Conservation (phyloP, 2,113 vertebrate species). For the Pangasianodon hypophthalmus region DNA sequence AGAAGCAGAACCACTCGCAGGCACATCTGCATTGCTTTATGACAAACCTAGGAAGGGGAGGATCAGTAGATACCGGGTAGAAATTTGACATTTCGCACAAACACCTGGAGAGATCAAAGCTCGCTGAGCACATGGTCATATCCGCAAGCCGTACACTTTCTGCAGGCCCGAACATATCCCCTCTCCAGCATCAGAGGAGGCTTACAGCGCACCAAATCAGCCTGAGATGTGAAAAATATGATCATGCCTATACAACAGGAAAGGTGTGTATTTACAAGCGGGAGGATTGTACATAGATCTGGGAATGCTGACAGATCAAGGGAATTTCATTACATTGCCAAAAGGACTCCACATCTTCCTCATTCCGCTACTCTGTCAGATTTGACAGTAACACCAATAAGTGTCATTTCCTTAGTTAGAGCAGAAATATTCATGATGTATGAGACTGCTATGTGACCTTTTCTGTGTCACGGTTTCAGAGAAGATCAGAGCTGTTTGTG, state of each 20-base stretch:
- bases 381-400: not conserved
- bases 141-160: slow-evolving; percentile 17
- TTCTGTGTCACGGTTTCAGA: not conserved
- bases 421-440: not conserved
- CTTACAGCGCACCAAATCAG: not conserved
- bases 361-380: not conserved
- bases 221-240: not conserved
- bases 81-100: slow-evolving; percentile 31
- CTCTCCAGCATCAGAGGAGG: not conserved
- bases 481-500: not conserved
- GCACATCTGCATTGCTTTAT: slow-evolving; percentile 35
- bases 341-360: not conserved
- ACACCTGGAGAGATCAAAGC: slow-evolving; percentile 45
- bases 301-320: not conserved
- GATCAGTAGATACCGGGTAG: slow-evolving; percentile 7
- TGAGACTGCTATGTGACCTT: not conserved
- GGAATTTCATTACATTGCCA: not conserved
- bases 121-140: not conserved
- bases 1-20: slow-evolving; percentile 7
- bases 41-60: slow-evolving; percentile 7
- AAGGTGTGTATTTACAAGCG: not conserved
- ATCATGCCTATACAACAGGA: not conserved
- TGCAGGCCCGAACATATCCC: slow-evolving; percentile 32
- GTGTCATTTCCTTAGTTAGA: slow-evolving; percentile 1
- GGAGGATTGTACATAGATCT: not conserved